Percentiles rank a stretch among this genome's conserved stretches.
Evolutionary conservation across 2,113 vertebrate genomes (phyloP).

Genomic region (Bufo bufo): DNA sequence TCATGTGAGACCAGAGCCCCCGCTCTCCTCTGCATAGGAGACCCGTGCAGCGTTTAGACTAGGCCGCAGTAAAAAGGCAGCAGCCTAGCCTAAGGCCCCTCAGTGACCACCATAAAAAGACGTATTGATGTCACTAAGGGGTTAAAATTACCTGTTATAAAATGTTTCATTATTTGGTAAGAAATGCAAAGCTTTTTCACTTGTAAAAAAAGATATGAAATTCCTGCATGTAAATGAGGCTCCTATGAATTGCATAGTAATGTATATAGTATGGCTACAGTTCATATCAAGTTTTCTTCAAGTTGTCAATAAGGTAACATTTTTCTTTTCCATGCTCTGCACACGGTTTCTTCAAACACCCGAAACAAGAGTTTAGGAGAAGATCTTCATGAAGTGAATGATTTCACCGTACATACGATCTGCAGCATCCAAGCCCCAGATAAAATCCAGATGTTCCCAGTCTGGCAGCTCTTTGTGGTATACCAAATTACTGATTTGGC

Average conservation of each 20-base stretch:
- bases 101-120: too few species aligned
- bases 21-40: too few species aligned
- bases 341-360: not conserved
- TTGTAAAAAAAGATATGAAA: not conserved
- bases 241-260: not conserved
- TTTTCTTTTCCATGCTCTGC: not conserved
- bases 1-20: too few species aligned
- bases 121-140: too few species aligned
- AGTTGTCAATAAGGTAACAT: not conserved
- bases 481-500: slow-evolving; percentile 69
- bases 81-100: too few species aligned
- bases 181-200: too few species aligned
- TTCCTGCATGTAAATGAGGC: not conserved
- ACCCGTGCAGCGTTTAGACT: too few species aligned
- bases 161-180: too few species aligned
- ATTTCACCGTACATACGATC: slow-evolving; percentile 72
- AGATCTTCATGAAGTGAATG: slow-evolving; percentile 65
- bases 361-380: not conserved
- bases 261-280: not conserved
- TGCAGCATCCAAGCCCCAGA: slow-evolving; percentile 77
- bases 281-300: not conserved
- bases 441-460: slow-evolving; percentile 78
- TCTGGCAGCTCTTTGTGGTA: slow-evolving; percentile 71
- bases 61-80: too few species aligned
- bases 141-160: too few species aligned